These are phyloP conservation scores for Nibea albiflora DNA, from an alignment of 2,113 vertebrate genomes.

Conservation along the genomic window DNA sequence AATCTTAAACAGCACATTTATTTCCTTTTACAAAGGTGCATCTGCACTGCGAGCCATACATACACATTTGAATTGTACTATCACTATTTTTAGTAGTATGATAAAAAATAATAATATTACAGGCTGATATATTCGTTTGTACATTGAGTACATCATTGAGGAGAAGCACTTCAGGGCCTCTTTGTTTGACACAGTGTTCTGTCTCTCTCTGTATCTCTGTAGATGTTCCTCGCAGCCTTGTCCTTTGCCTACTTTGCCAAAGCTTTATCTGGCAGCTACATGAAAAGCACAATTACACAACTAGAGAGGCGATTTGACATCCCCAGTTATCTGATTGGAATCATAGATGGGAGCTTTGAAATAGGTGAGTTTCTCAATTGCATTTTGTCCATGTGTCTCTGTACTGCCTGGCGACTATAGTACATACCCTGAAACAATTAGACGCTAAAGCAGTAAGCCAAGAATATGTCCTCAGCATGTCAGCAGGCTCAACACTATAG, in stretches of 20 bases:
- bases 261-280: slow-evolving; percentile 92
- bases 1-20: background rate
- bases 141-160: background rate
- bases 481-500: background rate
- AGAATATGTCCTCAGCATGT: slow-evolving; percentile 17
- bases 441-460: slow-evolving; percentile 14
- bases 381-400: background rate
- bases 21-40: slow-evolving; percentile 15
- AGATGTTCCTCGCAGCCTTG: slow-evolving; percentile 92
- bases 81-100: background rate
- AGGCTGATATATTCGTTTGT: background rate
- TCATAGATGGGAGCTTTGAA: slow-evolving; percentile 97
- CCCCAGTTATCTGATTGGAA: slow-evolving; percentile 92
- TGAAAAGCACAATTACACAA: slow-evolving; percentile 97
- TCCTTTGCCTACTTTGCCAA: slow-evolving; percentile 96
- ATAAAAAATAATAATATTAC: background rate
- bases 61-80: background rate
- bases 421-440: slow-evolving; percentile 1
- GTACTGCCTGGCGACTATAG: background rate
- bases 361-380: slow-evolving; percentile 86
- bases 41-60: slow-evolving; percentile 14
- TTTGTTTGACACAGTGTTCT: background rate
- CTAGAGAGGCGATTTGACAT: slow-evolving; percentile 96
- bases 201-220: slow-evolving; percentile 20
- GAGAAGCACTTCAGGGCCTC: background rate